A percentile compares a stretch with the other conserved stretches of the same genome.
These are phyloP conservation scores for Saccostrea cuccullata DNA, from an alignment of 1,140 invertebrate species.

Conservation along the genomic window DNA sequence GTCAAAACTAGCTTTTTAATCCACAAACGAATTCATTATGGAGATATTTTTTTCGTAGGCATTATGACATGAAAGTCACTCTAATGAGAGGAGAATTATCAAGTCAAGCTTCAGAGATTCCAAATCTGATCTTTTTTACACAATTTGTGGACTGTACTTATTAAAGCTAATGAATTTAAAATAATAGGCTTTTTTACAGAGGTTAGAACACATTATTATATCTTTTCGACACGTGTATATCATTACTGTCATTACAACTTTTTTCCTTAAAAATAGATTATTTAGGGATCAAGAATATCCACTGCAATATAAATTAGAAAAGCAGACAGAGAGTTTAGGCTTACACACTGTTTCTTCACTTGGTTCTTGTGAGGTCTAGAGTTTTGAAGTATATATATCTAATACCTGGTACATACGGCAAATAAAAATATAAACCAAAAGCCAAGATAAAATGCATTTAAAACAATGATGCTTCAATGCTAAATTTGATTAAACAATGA, in stretches of 20 bases:
- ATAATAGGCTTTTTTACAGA: background rate
- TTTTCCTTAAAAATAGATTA: background rate
- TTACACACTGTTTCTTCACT: background rate
- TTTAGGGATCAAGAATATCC: background rate
- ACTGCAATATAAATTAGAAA: background rate
- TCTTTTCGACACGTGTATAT: background rate
- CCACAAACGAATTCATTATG: conserved; percentile 26
- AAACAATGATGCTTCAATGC: too few relatives aligned
- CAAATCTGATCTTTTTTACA: conserved; percentile 26
- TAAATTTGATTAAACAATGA: too few relatives aligned
- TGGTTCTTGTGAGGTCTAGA: background rate
- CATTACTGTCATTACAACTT: background rate
- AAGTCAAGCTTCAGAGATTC: conserved; percentile 30
- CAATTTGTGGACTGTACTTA: conserved; percentile 32
- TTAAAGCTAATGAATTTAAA: conserved; percentile 31
- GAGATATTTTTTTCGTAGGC: conserved; percentile 27
- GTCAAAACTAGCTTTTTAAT: conserved; percentile 34
- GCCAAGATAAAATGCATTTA: background rate
- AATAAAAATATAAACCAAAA: background rate
- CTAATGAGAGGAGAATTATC: conserved; percentile 26
- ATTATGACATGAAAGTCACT: conserved; percentile 20
- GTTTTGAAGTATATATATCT: background rate
- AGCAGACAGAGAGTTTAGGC: background rate
- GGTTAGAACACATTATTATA: background rate
- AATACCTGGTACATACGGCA: background rate